Evolutionary conservation across 2,888 invertebrate species (phyloP), one percentile per base, ranked within the genome.

Genomic region (Capitulum mitella): DNA sequence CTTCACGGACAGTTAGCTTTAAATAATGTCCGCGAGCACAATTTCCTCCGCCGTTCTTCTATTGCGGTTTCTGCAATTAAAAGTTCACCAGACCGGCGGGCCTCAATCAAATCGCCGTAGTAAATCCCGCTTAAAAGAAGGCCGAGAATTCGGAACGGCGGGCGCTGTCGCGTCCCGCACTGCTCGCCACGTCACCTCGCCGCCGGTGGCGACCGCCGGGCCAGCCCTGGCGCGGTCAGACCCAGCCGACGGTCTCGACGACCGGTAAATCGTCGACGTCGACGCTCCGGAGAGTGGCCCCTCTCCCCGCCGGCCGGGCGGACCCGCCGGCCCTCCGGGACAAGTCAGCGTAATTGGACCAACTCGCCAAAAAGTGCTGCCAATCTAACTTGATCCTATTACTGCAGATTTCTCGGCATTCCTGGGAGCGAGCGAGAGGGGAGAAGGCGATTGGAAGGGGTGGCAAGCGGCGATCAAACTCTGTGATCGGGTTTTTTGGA

Each of bases 371-470:
- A 70, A 70, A 70, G 70, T 70, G 70, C 70, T 16, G 70, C 70
- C 70, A 70, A 70, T 70, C 70, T 70, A 70, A 29, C 40, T 70
- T 70, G 70, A 70, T 70, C 70, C 70, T 70, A 70, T 70, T 70
- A 70, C 70, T 16, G 37, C 40, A 40, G 70, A 70, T 70, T 70
- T 70, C 70, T 37, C 70, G 34, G 34, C 64, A 64, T 64, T 64
- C 64, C 34, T 14, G 34, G 34, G 34, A 22, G 51, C 22, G 10
- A 37, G 70, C 3, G 40, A 37, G 70, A 70, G 40, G 64, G 64
- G 64, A 61, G 34, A 43, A 32, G 64, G 3, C 29, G 64, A 64
- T 64, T 29, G 34, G 64, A 32, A 64, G 22, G 64, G 64, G 64
- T 64, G 64, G 34, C 64, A 19, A 61, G 61, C 61, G 32, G 34